A percentile compares a stretch with the other conserved stretches of the same genome.
phyloP scores from a whole-genome alignment of 2,113 vertebrate genomes.

The Takifugu flavidus region DNA sequence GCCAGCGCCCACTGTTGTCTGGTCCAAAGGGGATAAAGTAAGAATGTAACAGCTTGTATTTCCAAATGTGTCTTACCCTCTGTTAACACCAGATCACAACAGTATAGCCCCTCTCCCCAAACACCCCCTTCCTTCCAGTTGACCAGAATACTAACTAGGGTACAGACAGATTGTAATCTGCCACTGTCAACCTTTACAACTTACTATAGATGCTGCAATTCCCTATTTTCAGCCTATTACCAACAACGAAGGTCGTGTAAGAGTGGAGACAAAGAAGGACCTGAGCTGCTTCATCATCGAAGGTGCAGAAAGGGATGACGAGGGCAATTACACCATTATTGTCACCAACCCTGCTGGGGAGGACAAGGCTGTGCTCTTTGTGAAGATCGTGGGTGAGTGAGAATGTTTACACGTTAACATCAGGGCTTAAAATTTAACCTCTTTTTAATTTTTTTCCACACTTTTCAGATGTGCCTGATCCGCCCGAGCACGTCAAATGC shows the following conservation, averaged over 20 bases:
- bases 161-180: too few relatives aligned
- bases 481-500: constrained; percentile 81
- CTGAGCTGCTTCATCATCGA: constrained; percentile 85
- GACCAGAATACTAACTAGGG: too few relatives aligned
- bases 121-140: too few relatives aligned
- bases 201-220: neutral
- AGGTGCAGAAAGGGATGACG: constrained; percentile 80
- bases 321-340: constrained; percentile 81
- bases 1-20: constrained; percentile 79
- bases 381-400: constrained; percentile 84
- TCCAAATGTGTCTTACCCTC: too few relatives aligned
- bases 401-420: neutral
- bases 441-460: neutral
- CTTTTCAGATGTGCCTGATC: constrained; percentile 80
- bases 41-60: neutral
- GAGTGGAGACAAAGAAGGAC: constrained; percentile 74
- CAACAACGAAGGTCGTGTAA: constrained; percentile 69
- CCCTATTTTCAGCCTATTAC: constrained; percentile 66
- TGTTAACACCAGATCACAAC: too few relatives aligned
- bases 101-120: too few relatives aligned
- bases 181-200: neutral
- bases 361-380: constrained; percentile 78
- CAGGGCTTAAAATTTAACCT: neutral
- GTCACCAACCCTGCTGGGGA: constrained; percentile 84
- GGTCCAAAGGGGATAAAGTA: constrained; percentile 79